phyloP scores from a whole-genome alignment of 2,888 invertebrate species.

The Drosophila percnosoma region DNA sequence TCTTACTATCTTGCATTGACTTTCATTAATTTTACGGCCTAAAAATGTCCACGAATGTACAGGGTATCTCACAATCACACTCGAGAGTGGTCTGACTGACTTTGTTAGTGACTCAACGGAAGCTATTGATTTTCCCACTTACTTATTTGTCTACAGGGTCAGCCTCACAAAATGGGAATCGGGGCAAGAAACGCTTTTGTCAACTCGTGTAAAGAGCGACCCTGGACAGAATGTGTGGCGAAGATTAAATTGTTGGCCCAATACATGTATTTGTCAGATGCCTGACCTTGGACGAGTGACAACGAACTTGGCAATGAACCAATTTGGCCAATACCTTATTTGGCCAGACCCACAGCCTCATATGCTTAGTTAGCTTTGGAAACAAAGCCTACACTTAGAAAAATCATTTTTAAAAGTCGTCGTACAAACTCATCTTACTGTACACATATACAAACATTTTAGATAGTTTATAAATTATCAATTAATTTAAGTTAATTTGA shows the following conservation, averaged over 20 bases:
- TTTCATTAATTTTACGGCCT: neutral
- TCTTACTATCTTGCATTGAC: neutral
- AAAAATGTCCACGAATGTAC: neutral
- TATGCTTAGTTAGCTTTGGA: constrained; percentile 14
- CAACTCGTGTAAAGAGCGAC: constrained; percentile 48
- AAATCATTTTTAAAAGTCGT: neutral
- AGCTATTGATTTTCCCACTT: constrained; percentile 7
- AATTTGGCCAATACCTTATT: constrained; percentile 43
- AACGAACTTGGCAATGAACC: constrained; percentile 78
- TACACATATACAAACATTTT: neutral
- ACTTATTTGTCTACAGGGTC: constrained; percentile 32
- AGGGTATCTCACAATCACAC: neutral
- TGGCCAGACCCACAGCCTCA: constrained; percentile 36
- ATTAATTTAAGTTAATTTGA: neutral
- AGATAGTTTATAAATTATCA: neutral
- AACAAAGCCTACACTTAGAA: constrained; percentile 17
- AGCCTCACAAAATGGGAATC: constrained; percentile 17
- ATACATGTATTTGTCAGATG: constrained; percentile 18
- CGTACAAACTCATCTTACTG: neutral
- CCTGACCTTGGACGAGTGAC: constrained; percentile 64
- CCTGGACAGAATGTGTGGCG: constrained; percentile 52
- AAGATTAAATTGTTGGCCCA: constrained; percentile 59
- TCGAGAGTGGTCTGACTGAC: neutral
- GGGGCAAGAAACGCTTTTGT: constrained; percentile 51
- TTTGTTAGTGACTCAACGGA: constrained; percentile 13